phyloP scores from a whole-genome alignment of 2,113 vertebrate species.

The Dascyllus trimaculatus region DNA sequence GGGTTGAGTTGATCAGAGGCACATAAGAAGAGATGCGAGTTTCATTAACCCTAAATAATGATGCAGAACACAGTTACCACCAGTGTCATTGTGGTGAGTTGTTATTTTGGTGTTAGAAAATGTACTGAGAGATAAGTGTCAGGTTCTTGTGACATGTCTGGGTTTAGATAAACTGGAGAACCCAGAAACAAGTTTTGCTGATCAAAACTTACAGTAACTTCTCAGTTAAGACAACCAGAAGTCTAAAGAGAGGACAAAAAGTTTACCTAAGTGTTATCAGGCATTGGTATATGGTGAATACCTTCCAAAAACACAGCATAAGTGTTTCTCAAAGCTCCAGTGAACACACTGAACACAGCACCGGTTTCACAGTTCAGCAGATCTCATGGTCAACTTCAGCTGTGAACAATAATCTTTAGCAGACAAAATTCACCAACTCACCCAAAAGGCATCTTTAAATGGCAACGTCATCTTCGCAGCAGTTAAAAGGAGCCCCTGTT shows the following conservation, averaged over 20 bases:
- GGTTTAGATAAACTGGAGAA: background rate
- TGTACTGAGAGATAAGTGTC: background rate
- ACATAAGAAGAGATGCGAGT: background rate
- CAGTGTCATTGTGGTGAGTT: background rate
- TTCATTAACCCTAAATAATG: no score
- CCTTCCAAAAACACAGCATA: background rate
- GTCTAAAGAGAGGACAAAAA: background rate
- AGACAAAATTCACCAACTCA: slow-evolving; percentile 67
- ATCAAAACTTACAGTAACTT: background rate
- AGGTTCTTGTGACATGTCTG: background rate
- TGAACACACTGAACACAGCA: slow-evolving; percentile 12
- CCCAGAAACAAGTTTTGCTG: background rate
- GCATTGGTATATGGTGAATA: background rate
- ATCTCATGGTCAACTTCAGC: background rate
- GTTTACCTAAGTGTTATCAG: background rate
- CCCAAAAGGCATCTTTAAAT: slow-evolving; percentile 94
- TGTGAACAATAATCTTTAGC: background rate
- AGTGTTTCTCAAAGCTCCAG: background rate
- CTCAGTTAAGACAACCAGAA: background rate
- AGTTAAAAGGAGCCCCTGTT: background rate
- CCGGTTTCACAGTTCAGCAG: slow-evolving; percentile 7
- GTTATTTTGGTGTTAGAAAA: background rate
- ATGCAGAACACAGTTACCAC: background rate
- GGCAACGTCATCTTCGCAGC: slow-evolving; percentile 85
- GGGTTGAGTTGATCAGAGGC: slow-evolving; percentile 14